These are phyloP conservation scores for Myotis planiceps DNA, from an alignment of 2,797 vertebrate species.

Conservation along the genomic window DNA sequence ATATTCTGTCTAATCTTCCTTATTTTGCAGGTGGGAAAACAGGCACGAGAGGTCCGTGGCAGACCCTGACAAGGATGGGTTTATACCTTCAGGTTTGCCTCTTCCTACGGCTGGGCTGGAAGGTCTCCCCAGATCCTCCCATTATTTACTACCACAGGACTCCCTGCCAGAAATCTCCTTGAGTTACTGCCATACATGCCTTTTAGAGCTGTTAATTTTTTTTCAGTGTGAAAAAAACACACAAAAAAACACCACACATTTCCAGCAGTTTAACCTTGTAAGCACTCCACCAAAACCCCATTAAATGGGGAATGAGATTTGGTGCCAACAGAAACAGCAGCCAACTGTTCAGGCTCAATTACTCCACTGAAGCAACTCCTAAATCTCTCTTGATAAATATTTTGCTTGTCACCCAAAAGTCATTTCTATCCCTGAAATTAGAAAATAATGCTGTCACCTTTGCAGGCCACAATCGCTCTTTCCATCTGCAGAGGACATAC, in stretches of 20 bases:
- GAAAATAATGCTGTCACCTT: conserved; percentile 83
- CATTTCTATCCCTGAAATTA: conserved; percentile 51
- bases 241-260: background rate
- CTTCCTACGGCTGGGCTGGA: background rate
- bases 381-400: conserved; percentile 35
- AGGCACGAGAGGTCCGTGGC: background rate
- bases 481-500: conserved; percentile 87
- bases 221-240: background rate
- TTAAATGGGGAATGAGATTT: rapidly evolving
- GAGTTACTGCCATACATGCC: background rate
- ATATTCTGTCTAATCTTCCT: background rate
- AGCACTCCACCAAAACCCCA: conserved; percentile 9
- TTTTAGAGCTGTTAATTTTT: background rate
- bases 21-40: background rate
- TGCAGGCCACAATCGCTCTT: conserved; percentile 86
- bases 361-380: background rate
- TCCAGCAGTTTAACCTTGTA: background rate
- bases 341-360: background rate
- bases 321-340: background rate
- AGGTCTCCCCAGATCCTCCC: background rate
- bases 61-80: background rate
- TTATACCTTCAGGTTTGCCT: background rate
- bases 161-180: background rate
- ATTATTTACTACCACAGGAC: background rate
- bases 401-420: conserved; percentile 60